Percentiles rank a stretch among this genome's conserved stretches.
These are phyloP conservation scores for Malurus alboscapulatus DNA, from an alignment of 2,113 vertebrate species.

Conservation along the genomic window DNA sequence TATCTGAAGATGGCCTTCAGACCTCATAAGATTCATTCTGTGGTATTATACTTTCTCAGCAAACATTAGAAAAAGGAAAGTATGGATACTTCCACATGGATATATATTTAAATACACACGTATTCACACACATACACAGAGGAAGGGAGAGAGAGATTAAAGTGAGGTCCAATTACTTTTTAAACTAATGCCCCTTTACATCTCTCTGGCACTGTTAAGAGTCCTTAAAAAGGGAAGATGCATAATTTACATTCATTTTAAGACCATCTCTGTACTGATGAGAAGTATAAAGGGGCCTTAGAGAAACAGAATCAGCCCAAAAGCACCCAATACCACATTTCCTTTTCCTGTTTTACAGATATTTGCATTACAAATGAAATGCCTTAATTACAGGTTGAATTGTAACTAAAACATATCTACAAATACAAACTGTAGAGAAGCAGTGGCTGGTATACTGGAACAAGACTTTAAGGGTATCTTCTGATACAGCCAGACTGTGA, in stretches of 20 bases:
- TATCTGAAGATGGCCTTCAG: background rate
- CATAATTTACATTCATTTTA: slow-evolving; percentile 11
- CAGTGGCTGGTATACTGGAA: background rate
- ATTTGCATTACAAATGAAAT: slow-evolving; percentile 42
- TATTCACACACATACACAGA: background rate
- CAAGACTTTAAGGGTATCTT: background rate
- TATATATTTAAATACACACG: background rate
- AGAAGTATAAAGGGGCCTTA: background rate
- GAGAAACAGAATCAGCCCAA: background rate
- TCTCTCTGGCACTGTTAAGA: background rate
- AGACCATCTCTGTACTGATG: background rate
- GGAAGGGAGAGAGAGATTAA: background rate
- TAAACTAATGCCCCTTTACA: background rate
- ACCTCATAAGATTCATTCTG: background rate
- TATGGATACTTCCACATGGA: background rate
- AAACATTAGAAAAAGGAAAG: background rate
- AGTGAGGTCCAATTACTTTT: background rate
- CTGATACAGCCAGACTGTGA: background rate
- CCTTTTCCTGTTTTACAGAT: background rate
- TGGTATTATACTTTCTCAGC: background rate
- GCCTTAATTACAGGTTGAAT: slow-evolving; percentile 35
- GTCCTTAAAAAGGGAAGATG: background rate
- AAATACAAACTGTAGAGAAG: slow-evolving; percentile 33
- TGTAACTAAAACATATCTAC: slow-evolving; percentile 45
- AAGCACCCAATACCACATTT: background rate